These are phyloP conservation scores for Synergus laeviventris DNA, from an alignment of 2,888 invertebrate species.

Conservation along the genomic window DNA sequence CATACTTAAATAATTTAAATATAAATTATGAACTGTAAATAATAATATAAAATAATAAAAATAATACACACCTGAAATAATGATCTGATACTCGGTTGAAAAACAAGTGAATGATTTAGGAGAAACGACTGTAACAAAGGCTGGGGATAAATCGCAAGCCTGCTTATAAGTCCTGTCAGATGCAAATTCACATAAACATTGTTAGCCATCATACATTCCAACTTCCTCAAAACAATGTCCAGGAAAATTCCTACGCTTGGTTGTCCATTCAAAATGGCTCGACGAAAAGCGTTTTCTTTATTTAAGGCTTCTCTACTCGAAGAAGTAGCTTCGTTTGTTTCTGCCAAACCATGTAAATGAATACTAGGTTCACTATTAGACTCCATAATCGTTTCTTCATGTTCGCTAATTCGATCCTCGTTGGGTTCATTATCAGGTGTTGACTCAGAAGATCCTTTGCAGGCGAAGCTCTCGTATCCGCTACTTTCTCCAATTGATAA, in stretches of 20 bases:
- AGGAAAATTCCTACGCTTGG: slow-evolving; percentile 80
- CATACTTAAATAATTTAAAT: no score
- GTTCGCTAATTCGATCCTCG: slow-evolving; percentile 64
- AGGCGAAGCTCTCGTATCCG: slow-evolving; percentile 85
- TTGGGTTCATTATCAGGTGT: slow-evolving; percentile 73
- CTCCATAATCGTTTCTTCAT: slow-evolving; percentile 55
- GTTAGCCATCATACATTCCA: slow-evolving; percentile 90
- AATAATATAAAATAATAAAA: slow-evolving; percentile 41
- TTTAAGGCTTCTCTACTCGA: slow-evolving; percentile 14
- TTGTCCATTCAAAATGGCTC: slow-evolving; percentile 68
- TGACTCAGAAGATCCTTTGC: slow-evolving; percentile 76
- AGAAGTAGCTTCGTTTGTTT: slow-evolving; percentile 39
- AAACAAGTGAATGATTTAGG: slow-evolving; percentile 88
- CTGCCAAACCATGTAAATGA: slow-evolving; percentile 45
- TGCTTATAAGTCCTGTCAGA: slow-evolving; percentile 90
- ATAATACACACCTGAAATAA: slow-evolving; percentile 87
- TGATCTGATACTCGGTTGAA: slow-evolving; percentile 94
- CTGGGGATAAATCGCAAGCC: slow-evolving; percentile 92
- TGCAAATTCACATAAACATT: slow-evolving; percentile 91
- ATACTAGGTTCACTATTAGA: slow-evolving; percentile 53
- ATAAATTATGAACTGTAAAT: not conserved
- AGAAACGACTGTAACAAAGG: slow-evolving; percentile 92
- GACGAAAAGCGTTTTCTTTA: slow-evolving; percentile 2
- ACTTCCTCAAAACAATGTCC: slow-evolving; percentile 86
- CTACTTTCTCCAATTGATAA: slow-evolving; percentile 86